phyloP scores from a whole-genome alignment of 2,888 invertebrate species.

The Coremacera marginata region DNA sequence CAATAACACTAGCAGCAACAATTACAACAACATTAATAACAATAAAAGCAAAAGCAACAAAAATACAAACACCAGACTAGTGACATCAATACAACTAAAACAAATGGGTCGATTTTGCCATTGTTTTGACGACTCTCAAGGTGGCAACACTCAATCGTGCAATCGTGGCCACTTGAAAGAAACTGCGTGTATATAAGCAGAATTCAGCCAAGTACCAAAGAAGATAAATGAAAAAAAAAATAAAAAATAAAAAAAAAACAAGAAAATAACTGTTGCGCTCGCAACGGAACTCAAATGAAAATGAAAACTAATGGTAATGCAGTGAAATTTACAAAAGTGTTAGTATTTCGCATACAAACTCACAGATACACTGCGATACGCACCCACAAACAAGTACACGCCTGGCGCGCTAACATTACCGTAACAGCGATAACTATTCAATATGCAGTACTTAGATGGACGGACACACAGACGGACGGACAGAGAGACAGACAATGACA shows the following conservation, averaged over 20 bases:
- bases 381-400: not conserved
- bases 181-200: not conserved
- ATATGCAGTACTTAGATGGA: not conserved
- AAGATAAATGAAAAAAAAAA: no score
- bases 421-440: constrained; percentile 7
- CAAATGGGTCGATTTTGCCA: not conserved
- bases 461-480: not conserved
- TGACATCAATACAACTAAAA: not conserved
- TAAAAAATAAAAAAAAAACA: no score
- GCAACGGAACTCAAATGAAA: not conserved
- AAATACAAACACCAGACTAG: no score
- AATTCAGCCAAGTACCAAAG: not conserved
- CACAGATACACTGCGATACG: not conserved
- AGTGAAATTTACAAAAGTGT: not conserved
- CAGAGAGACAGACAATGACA: not conserved
- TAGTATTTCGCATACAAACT: not conserved
- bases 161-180: no score
- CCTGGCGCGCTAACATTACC: not conserved
- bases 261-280: not conserved
- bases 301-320: not conserved
- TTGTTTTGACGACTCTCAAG: not conserved
- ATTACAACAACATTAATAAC: not conserved
- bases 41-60: not conserved
- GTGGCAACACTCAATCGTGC: not conserved
- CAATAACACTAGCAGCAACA: no score